Base-by-base conservation (phyloP, 1,140 invertebrate species). In the Globodera ellingtonae region DNA sequence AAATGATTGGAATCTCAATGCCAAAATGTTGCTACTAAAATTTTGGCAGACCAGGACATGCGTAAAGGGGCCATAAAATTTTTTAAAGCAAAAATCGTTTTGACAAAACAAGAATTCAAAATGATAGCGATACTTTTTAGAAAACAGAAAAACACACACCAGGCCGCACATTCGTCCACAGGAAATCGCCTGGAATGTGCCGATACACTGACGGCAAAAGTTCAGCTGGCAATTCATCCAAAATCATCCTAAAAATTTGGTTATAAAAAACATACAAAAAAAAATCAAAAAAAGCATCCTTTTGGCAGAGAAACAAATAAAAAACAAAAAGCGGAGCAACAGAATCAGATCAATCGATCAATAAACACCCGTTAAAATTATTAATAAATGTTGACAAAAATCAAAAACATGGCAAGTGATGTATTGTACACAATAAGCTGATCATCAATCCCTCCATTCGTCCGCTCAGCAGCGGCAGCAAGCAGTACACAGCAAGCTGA, bases 161-260 rank as follows among this genome's bases (percentile, higher is more conserved):
- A 21, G 79, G 24, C 15, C 79, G 24, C 24, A 80, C 47, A 66
- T 80, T 80, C 15, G 10, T 18, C 79, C 79, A 80, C 50, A 80
- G 46, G 47, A 77, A 71, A 6, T 81, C 8, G 59, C 81, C 24
- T 35, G 82, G 47, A 35, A 83, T 35, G 46, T 84, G 48, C 52
- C 67, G 24, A 67, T 50, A 83, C 10, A 83, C 79, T 7, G 44
- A 59, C 13, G 74, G 77, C 24, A 83, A 59, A 9, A 84, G 0
- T 44, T 83, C 82, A 4, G 69, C 15, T 0, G 82, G 82, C 10
- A 83, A 72, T n/a, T 74, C 47, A 13, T 83, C 82, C 35, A 83
- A 73, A 13, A 21, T 35, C 78, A 79, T 78, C 35, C 2, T 78
- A 9, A 46, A 62, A 21, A 15, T 65, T 65, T 65, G 13, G 59